Percentiles rank a stretch among this genome's conserved stretches.
phyloP scores from a whole-genome alignment of 37 sponge, comb jelly and placozoan genomes.

The Amphimedon queenslandica region DNA sequence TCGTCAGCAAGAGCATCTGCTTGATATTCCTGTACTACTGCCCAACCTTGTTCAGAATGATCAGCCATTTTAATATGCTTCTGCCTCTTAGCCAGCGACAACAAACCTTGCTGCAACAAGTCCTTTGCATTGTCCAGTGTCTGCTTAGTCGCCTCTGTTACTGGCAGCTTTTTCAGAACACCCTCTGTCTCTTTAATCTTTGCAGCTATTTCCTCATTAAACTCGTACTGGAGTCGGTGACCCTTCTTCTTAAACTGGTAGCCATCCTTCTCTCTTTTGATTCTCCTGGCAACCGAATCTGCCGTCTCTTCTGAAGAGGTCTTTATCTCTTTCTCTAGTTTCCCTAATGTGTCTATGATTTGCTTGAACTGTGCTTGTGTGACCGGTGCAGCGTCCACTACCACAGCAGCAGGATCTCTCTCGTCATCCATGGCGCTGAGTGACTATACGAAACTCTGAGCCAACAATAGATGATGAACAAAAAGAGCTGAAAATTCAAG shows the following conservation, averaged over 20 bases:
- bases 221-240: not conserved
- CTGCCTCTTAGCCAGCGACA: not conserved
- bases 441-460: too few relatives aligned
- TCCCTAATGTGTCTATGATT: too few relatives aligned
- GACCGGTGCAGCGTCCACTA: too few relatives aligned
- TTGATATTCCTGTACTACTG: not conserved
- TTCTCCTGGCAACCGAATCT: not conserved
- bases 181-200: not conserved
- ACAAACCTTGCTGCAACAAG: not conserved
- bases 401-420: too few relatives aligned
- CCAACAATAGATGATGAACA: too few relatives aligned
- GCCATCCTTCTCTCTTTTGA: not conserved
- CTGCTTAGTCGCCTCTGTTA: not conserved
- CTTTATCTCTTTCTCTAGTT: not conserved
- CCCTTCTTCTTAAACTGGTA: not conserved
- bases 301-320: not conserved
- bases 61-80: constrained; percentile 4
- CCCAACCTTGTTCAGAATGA: not conserved
- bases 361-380: too few relatives aligned
- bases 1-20: not conserved
- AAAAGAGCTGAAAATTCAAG: too few relatives aligned
- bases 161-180: too few relatives aligned
- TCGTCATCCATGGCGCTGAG: too few relatives aligned
- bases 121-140: not conserved
- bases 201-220: not conserved